These are phyloP conservation scores for Psettodes erumei DNA, from an alignment of 2,113 vertebrate species.

Conservation along the genomic window DNA sequence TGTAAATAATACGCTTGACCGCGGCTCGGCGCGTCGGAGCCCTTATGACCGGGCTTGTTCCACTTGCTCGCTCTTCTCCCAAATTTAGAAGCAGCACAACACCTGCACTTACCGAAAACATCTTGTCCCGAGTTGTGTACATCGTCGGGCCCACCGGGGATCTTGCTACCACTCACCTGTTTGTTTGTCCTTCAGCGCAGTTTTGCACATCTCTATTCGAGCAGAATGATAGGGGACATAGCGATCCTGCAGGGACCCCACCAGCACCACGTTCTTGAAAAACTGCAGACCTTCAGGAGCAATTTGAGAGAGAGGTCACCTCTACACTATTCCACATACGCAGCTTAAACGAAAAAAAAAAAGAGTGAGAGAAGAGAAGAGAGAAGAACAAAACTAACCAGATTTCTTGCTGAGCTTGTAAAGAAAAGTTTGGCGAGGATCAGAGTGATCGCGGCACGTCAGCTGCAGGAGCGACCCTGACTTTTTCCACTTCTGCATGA, in stretches of 20 bases:
- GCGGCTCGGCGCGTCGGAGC: not conserved
- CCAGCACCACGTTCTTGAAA: conserved; percentile 97
- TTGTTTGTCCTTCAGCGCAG: conserved; percentile 98
- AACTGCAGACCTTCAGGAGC: conserved; percentile 90
- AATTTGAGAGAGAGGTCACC: conserved; percentile 17
- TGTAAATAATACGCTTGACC: not conserved
- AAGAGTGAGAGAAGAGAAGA: not conserved
- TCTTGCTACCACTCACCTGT: conserved; percentile 85
- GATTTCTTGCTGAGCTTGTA: conserved; percentile 99
- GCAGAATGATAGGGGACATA: conserved; percentile 99
- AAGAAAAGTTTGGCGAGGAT: conserved; percentile 97
- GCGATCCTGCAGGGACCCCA: conserved; percentile 97
- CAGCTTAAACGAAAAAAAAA: not conserved
- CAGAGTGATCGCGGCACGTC: conserved; percentile 97
- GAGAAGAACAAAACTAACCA: conserved; percentile 80
- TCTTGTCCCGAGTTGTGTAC: not conserved
- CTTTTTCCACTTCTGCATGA: conserved; percentile 99
- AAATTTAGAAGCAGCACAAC: not conserved
- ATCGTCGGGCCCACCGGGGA: not conserved
- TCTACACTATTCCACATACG: not conserved
- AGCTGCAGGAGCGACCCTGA: conserved; percentile 95
- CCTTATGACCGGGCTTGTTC: not conserved
- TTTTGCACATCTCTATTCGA: conserved; percentile 99
- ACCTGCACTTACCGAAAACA: not conserved
- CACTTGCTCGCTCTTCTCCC: conserved; percentile 11